phyloP scores from a whole-genome alignment of 2,797 vertebrate species.

The Danio albolineatus region DNA sequence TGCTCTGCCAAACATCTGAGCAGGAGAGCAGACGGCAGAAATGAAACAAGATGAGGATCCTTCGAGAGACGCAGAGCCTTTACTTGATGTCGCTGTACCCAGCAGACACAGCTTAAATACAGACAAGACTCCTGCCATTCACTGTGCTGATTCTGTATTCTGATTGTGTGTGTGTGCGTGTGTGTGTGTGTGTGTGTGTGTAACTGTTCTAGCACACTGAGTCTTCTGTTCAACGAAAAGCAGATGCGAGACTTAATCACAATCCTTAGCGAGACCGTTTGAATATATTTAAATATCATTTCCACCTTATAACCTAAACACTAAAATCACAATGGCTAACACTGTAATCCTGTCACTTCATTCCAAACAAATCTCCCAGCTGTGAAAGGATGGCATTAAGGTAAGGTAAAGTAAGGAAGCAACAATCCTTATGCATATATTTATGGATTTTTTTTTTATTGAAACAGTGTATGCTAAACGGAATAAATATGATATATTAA shows the following conservation, averaged over 20 bases:
- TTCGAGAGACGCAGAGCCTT: conserved; percentile 1
- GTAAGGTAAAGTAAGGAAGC: neutral
- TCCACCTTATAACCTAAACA: conserved; percentile 15
- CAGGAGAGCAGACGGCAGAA: neutral
- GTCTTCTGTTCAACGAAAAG: conserved; percentile 53
- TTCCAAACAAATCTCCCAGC: neutral
- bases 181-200: conserved; percentile 14
- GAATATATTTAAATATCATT: conserved; percentile 58
- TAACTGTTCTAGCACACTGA: conserved; percentile 49
- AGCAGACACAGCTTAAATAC: conserved; percentile 5
- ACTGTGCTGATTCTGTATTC: conserved; percentile 37
- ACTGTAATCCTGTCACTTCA: neutral
- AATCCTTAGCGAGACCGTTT: conserved; percentile 27
- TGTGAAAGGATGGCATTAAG: neutral
- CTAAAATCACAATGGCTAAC: neutral
- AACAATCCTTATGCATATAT: neutral
- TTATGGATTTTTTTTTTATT: neutral
- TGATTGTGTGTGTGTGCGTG: conserved; percentile 31
- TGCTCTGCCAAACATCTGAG: conserved; percentile 2
- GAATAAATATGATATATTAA: neutral
- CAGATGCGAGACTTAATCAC: conserved; percentile 51
- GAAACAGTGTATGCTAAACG: neutral
- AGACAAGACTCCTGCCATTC: conserved; percentile 1
- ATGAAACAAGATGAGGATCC: conserved; percentile 18
- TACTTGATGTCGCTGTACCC: conserved; percentile 13